A percentile compares a stretch with the other conserved stretches of the same genome.
These are phyloP conservation scores for Lichenostomus cassidix DNA, from an alignment of 2,113 vertebrate species.

Conservation along the genomic window DNA sequence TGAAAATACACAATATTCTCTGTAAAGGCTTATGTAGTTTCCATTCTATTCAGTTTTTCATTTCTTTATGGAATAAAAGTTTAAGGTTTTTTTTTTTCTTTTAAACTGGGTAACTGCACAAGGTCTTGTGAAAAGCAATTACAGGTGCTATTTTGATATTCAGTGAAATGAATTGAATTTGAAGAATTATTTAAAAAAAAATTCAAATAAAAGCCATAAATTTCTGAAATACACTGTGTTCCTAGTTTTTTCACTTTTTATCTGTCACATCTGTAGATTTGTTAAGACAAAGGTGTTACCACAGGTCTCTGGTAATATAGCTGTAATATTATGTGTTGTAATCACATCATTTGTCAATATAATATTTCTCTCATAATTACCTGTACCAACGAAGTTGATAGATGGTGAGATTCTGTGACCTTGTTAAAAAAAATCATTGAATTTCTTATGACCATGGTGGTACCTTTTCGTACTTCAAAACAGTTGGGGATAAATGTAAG, in stretches of 20 bases:
- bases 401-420: not conserved
- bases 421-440: not conserved
- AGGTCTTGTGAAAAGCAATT: not conserved
- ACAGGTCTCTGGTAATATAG: not conserved
- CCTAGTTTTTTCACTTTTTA: not conserved
- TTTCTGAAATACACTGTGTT: not conserved
- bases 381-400: not conserved
- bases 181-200: not conserved
- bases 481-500: not conserved
- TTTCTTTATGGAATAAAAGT: not conserved
- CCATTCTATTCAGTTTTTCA: not conserved
- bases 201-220: not conserved
- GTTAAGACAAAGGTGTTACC: not conserved
- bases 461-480: not conserved
- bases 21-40: not conserved
- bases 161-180: not conserved
- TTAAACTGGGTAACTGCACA: not conserved
- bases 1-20: not conserved
- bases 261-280: not conserved
- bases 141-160: accelerated
- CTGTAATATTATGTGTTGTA: not conserved
- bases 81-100: not conserved
- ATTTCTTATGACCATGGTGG: not conserved
- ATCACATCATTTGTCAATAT: not conserved
- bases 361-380: not conserved